Percentiles rank a stretch among this genome's conserved stretches.
Evolutionary conservation across 92 coral and sea anemone species (phyloP).

Genomic region (Zoanthus sociatus): DNA sequence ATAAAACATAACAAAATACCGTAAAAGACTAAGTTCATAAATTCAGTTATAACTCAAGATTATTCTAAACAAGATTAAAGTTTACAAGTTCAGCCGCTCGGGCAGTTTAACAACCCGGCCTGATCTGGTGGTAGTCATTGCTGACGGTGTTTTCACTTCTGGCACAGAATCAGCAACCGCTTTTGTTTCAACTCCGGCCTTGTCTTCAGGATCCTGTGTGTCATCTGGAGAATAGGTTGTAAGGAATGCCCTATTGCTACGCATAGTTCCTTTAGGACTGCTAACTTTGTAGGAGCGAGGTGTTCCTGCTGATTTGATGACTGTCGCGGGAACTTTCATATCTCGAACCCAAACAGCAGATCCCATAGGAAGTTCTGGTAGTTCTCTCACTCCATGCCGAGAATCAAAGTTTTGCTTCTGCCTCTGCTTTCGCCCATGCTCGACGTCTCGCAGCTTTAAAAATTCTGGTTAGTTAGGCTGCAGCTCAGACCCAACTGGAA

Average conservation of each 20-base stretch:
- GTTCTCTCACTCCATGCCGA: no score
- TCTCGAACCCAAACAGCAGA: background rate
- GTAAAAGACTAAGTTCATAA: no score
- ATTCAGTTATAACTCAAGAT: no score
- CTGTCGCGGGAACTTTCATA: background rate
- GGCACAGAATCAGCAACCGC: background rate
- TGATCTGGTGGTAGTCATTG: background rate
- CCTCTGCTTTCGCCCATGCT: no score
- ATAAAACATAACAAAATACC: no score
- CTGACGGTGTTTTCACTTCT: background rate
- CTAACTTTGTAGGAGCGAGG: background rate
- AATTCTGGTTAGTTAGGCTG: no score
- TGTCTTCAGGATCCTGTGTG: background rate
- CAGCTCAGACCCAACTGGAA: no score
- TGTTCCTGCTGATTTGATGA: background rate
- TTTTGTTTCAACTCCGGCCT: background rate
- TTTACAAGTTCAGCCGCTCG: background rate
- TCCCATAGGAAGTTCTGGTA: no score
- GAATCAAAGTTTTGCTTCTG: no score
- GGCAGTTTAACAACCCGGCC: background rate
- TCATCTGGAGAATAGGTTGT: background rate
- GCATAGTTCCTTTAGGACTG: background rate
- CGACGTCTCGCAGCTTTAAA: no score
- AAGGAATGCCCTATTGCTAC: background rate
- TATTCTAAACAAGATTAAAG: no score